Conservation (phyloP, 2,113 vertebrate genomes). For the Zapus hudsonius region DNA sequence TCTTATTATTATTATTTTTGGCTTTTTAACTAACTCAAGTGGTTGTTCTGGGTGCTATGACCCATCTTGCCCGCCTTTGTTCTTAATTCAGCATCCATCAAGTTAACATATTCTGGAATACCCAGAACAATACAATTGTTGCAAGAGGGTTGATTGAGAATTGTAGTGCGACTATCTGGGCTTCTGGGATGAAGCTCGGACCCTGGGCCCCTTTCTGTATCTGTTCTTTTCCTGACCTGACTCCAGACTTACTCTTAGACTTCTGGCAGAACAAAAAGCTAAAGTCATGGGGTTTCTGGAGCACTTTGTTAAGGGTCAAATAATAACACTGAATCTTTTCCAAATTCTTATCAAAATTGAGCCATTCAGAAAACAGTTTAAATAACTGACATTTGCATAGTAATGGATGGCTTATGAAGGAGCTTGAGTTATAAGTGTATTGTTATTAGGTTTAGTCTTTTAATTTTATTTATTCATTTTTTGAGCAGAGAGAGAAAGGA, state of each 20-base stretch:
- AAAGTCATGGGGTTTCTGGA: background rate
- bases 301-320: background rate
- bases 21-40: background rate
- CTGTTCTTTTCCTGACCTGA: background rate
- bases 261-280: background rate
- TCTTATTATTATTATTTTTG: no score
- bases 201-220: background rate
- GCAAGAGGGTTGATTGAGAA: background rate
- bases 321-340: background rate
- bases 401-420: background rate
- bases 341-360: background rate
- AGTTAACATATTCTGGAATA: background rate
- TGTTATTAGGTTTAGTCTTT: background rate
- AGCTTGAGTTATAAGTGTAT: background rate
- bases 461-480: background rate
- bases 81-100: background rate
- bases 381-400: background rate
- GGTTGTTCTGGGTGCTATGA: background rate
- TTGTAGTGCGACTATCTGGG: background rate
- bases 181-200: background rate
- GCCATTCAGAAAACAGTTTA: background rate
- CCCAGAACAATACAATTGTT: background rate
- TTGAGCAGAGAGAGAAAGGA: no score
- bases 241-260: background rate
- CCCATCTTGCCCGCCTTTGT: background rate